These are phyloP conservation scores for Phenacoccus solenopsis DNA, from an alignment of 1,140 invertebrate genomes.

Conservation along the genomic window DNA sequence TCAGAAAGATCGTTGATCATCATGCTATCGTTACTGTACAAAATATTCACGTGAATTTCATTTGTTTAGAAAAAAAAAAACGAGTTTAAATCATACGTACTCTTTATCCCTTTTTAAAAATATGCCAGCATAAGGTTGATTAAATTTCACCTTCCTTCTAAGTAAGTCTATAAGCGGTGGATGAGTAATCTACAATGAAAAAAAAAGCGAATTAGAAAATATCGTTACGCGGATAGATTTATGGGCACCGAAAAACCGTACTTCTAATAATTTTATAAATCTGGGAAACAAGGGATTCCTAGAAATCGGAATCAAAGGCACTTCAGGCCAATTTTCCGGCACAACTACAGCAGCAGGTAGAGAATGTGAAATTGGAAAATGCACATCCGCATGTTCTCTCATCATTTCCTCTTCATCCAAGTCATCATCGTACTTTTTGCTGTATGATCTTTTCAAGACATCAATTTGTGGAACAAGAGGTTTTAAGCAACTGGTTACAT, in stretches of 20 bases:
- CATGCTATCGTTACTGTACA: slow-evolving; percentile 15
- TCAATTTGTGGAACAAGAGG: no score
- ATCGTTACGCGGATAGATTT: slow-evolving; percentile 3
- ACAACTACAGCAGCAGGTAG: slow-evolving; percentile 74
- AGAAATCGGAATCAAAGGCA: slow-evolving; percentile 87
- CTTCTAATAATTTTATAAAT: slow-evolving; percentile 96
- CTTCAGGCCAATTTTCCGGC: slow-evolving; percentile 92
- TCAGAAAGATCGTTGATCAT: slow-evolving; percentile 53
- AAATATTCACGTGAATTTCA: background rate
- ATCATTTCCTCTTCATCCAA: background rate
- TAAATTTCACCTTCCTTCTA: slow-evolving; percentile 84
- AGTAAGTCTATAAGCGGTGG: slow-evolving; percentile 79
- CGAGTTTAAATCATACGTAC: slow-evolving; percentile 36
- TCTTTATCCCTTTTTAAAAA: slow-evolving; percentile 90
- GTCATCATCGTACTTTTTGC: background rate
- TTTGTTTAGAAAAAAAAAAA: background rate
- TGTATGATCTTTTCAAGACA: no score
- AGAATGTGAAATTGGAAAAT: slow-evolving; percentile 20
- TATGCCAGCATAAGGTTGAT: slow-evolving; percentile 94
- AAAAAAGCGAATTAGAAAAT: no score
- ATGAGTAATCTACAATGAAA: slow-evolving; percentile 61
- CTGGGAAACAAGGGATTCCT: slow-evolving; percentile 94
- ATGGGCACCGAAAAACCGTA: slow-evolving; percentile 33
- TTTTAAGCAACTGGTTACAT: no score
- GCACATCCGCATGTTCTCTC: slow-evolving; percentile 6